Conservation (phyloP, 2,113 vertebrate species). For the Planiliza haematocheilus region DNA sequence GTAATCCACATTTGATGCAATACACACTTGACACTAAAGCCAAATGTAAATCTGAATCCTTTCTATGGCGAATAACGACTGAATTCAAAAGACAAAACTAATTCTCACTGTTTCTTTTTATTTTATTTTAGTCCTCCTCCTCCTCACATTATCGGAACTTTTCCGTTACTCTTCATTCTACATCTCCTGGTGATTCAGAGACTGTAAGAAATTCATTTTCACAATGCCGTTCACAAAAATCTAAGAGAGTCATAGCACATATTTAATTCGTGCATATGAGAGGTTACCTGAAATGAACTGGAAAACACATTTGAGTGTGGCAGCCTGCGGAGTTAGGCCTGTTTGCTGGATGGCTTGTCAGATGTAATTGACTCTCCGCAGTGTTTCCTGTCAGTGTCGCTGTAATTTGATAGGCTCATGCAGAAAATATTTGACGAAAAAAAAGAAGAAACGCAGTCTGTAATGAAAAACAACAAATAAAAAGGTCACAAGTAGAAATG, state of each 20-base stretch:
- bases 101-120: neutral
- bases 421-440: constrained; percentile 16
- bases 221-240: constrained; percentile 5
- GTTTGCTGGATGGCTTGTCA: constrained; percentile 52
- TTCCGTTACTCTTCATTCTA: constrained; percentile 16
- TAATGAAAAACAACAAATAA: constrained; percentile 10
- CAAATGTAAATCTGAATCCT: neutral
- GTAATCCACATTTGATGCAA: too few species aligned
- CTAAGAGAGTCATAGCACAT: constrained; percentile 11
- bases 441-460: neutral
- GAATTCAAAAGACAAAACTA: neutral
- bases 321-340: constrained; percentile 29
- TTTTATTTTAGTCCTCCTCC: neutral
- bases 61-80: neutral
- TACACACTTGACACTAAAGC: too few species aligned
- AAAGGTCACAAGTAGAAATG: constrained; percentile 13
- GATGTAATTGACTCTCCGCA: constrained; percentile 51
- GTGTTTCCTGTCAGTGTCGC: constrained; percentile 42
- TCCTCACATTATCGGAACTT: neutral
- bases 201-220: constrained; percentile 22
- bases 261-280: constrained; percentile 32
- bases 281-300: constrained; percentile 47
- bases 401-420: constrained; percentile 39
- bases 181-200: neutral
- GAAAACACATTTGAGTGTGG: constrained; percentile 32